Evolutionary conservation across 2,888 invertebrate genomes (phyloP).

Genomic region (Vanessa cardui): DNA sequence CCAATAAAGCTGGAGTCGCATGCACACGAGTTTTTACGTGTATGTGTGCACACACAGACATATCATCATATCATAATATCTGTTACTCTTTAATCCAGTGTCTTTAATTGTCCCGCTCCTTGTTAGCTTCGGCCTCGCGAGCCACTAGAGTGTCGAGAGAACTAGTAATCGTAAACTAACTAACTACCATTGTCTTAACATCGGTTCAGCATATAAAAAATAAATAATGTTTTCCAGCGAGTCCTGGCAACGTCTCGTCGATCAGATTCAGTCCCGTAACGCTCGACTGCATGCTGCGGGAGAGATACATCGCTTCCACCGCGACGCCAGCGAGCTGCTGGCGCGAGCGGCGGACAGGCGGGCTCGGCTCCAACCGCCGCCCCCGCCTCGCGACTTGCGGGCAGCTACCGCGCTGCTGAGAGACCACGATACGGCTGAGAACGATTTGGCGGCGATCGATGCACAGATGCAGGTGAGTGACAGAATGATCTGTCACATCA

Average conservation of each 20-base stretch:
- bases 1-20: too few relatives aligned
- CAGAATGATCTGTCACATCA: neutral
- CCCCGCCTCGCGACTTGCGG: slow-evolving; percentile 88
- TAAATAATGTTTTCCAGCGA: slow-evolving; percentile 66
- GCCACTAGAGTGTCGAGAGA: too few relatives aligned
- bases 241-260: slow-evolving; percentile 94
- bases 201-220: too few relatives aligned
- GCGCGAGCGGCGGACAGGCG: slow-evolving; percentile 94
- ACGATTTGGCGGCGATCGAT: slow-evolving; percentile 92
- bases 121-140: too few relatives aligned
- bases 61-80: too few relatives aligned
- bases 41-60: too few relatives aligned
- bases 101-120: too few relatives aligned
- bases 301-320: slow-evolving; percentile 98
- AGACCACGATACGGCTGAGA: slow-evolving; percentile 96
- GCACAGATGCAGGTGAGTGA: slow-evolving; percentile 89
- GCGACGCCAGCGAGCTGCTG: slow-evolving; percentile 95
- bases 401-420: slow-evolving; percentile 91
- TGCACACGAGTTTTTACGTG: too few relatives aligned
- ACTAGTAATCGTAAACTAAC: too few relatives aligned
- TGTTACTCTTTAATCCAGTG: too few relatives aligned
- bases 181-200: too few relatives aligned
- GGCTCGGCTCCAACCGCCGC: slow-evolving; percentile 90
- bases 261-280: slow-evolving; percentile 93
- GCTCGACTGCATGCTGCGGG: slow-evolving; percentile 95